Conservation (phyloP, 2,888 invertebrate species). For the Galerucella calmariensis region DNA sequence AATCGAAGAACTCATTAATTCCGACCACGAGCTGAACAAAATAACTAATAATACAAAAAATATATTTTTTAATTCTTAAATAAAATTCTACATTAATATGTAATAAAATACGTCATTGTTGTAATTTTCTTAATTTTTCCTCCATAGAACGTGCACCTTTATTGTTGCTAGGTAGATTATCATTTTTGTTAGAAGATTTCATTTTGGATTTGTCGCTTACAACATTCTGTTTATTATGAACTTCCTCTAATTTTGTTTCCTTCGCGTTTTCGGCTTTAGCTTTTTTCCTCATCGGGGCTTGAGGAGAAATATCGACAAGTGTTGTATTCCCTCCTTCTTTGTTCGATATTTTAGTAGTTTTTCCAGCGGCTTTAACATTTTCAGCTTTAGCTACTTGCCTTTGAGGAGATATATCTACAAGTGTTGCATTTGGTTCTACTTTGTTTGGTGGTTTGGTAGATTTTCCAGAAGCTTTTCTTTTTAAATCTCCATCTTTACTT, state of each 20-base stretch:
- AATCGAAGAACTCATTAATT: neutral
- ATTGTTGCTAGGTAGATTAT: conserved; percentile 5
- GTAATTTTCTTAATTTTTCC: conserved; percentile 33
- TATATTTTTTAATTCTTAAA: conserved; percentile 28
- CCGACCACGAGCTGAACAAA: too few species aligned
- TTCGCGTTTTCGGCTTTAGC: neutral
- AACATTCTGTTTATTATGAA: neutral
- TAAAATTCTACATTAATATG: conserved; percentile 21
- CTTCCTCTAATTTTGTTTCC: conserved; percentile 7
- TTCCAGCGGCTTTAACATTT: neutral
- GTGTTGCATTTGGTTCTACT: neutral
- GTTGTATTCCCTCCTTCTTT: neutral
- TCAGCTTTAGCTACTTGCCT: neutral
- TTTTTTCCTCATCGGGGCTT: neutral
- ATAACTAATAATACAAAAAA: conserved; percentile 15
- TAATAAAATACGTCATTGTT: conserved; percentile 24
- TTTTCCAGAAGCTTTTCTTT: neutral
- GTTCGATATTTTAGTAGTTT: neutral
- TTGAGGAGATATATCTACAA: neutral
- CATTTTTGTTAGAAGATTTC: neutral
- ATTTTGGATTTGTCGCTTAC: neutral
- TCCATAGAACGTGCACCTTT: conserved; percentile 17
- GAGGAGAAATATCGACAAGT: neutral
- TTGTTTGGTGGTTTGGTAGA: too few species aligned
- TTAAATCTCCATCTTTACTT: neutral